phyloP scores from a whole-genome alignment of 2,797 vertebrate species.

The Anguilla marmorata region DNA sequence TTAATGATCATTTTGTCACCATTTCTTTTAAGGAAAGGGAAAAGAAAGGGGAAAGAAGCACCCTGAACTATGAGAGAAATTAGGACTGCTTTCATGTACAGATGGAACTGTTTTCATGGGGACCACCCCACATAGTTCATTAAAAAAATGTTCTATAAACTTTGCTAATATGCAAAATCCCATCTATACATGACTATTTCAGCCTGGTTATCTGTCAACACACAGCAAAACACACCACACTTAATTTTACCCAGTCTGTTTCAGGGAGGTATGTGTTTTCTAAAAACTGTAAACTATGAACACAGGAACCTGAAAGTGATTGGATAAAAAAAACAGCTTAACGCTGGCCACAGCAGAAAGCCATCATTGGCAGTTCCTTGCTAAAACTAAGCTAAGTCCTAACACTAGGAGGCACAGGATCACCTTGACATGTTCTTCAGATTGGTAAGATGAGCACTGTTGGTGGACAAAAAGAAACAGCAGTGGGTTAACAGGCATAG shows the following conservation, averaged over 20 bases:
- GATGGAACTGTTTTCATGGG: conserved; percentile 30
- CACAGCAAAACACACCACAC: conserved; percentile 28
- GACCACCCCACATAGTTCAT: neutral
- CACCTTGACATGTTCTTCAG: conserved; percentile 85
- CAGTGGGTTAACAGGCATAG: conserved; percentile 63
- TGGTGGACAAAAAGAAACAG: conserved; percentile 67
- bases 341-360: conserved; percentile 36
- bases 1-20: conserved; percentile 27
- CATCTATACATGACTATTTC: conserved; percentile 40
- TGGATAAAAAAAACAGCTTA: conserved; percentile 44
- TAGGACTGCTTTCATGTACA: conserved; percentile 40
- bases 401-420: conserved; percentile 66
- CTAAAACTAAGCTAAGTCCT: conserved; percentile 61
- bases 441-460: conserved; percentile 80
- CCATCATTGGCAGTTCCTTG: conserved; percentile 45
- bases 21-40: conserved; percentile 37
- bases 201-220: conserved; percentile 32
- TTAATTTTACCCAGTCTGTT: conserved; percentile 29
- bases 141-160: neutral
- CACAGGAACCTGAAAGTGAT: conserved; percentile 33
- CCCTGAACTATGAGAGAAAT: conserved; percentile 24
- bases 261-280: conserved; percentile 20
- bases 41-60: neutral
- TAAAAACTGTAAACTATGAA: neutral
- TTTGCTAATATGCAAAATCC: neutral